Evolutionary conservation across 1,140 invertebrate genomes (phyloP), one percentile per base, ranked within the genome.

Genomic region (Berghia stephanieae): DNA sequence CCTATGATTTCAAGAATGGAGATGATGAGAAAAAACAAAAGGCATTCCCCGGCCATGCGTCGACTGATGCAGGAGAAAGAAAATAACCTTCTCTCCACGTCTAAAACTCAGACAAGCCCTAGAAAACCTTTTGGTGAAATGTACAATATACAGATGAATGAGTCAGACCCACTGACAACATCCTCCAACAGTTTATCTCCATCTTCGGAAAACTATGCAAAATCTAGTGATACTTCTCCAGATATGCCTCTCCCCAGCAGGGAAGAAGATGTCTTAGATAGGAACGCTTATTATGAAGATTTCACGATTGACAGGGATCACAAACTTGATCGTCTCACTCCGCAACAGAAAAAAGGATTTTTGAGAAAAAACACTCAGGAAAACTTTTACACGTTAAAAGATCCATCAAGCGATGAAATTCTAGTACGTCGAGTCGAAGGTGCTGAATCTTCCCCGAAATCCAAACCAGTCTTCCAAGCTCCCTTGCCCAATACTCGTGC

Each of bases 231-330:
- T 24, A 80, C 81, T 24, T 80, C 82, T 10, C 85, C 83, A 38
- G 85, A 83, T 34, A 57, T 80, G 4, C 24, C 24, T n/a, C 44
- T 49, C 24, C 42, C 44, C 8, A 68, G 63, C 44, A 27, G 43
- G 3, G 80, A 85, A 77, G 81, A 86, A 69, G 85, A 86, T 24
- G 79, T 84, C n/a, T 71, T 82, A 70, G 84, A 83, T n/a, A 80
- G 86, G 31, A 78, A 83, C 27, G 75, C 84, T 71, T 86, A 86
- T 69, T 85, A 86, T 66, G 83, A 81, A 40, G 84, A 86, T 75
- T 85, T 86, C 70, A 86, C 85, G 36, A 70, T 84, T 13, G 84
- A 85, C 71, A 79, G 83, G 24, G 84, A 87, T 71, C 76, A 81
- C 10, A 86, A 85, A 69, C 84, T 85, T 24, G 81, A 87, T 27